Conservation (phyloP, 2,113 vertebrate genomes). For the Cricetomys ansorgei region DNA sequence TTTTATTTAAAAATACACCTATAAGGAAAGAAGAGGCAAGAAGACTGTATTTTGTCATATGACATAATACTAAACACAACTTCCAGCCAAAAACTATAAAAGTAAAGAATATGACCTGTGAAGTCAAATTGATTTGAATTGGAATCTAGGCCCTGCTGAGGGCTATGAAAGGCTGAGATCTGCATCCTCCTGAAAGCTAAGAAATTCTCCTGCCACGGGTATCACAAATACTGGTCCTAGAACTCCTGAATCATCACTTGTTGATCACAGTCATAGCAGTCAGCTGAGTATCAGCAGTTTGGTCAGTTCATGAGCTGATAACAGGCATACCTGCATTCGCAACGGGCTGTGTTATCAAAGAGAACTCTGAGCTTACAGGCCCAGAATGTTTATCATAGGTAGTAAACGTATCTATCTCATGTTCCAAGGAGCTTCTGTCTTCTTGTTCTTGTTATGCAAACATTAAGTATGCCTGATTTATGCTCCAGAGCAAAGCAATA, state of each 20-base stretch:
- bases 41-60: background rate
- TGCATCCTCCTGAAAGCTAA: background rate
- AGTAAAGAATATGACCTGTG: background rate
- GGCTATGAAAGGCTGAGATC: background rate
- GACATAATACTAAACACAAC: background rate
- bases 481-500: background rate
- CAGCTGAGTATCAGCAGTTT: background rate
- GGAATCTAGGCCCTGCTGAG: background rate
- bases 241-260: background rate
- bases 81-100: background rate
- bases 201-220: background rate
- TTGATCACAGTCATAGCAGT: background rate
- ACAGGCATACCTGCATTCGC: background rate
- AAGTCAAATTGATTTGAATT: background rate
- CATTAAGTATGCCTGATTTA: background rate
- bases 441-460: background rate
- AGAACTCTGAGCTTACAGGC: background rate
- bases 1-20: background rate
- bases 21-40: background rate
- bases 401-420: background rate
- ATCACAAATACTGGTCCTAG: background rate
- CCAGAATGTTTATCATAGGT: background rate
- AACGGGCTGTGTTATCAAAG: background rate
- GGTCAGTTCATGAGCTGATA: background rate
- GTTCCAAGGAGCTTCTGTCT: background rate